phyloP scores from a whole-genome alignment of 1,140 invertebrate genomes.

The Doryteuthis pealeii region DNA sequence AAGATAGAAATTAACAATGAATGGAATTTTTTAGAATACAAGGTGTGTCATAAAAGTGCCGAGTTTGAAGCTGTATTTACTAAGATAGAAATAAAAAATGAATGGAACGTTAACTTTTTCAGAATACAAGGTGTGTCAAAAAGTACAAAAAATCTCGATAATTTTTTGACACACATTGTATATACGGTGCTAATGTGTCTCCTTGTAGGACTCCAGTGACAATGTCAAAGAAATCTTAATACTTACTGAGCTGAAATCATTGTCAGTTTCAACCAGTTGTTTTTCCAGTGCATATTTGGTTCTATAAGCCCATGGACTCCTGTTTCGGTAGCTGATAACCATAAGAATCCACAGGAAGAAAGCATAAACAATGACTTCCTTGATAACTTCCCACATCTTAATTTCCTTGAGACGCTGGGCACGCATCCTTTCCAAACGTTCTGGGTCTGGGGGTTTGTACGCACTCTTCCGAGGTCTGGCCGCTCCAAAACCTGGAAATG shows the following conservation, averaged over 20 bases:
- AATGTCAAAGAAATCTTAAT: too few relatives aligned
- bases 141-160: too few relatives aligned
- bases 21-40: too few relatives aligned
- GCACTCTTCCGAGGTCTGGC: constrained; percentile 40
- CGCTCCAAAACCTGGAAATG: constrained; percentile 31
- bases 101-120: too few relatives aligned
- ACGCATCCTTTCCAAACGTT: constrained; percentile 55
- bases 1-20: too few relatives aligned
- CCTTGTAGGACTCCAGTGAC: too few relatives aligned
- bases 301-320: constrained; percentile 36
- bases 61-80: too few relatives aligned
- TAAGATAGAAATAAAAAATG: too few relatives aligned
- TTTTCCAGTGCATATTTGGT: neutral
- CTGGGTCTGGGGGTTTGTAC: constrained; percentile 57
- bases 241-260: neutral
- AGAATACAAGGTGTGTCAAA: too few relatives aligned
- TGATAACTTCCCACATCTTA: constrained; percentile 61
- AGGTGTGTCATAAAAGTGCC: too few relatives aligned
- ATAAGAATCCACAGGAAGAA: constrained; percentile 63
- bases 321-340: constrained; percentile 60
- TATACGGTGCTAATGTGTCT: too few relatives aligned
- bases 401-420: constrained; percentile 59
- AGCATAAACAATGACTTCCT: constrained; percentile 61
- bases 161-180: too few relatives aligned
- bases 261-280: neutral